Conservation (phyloP, 2,797 vertebrate species). For the Microctenopoma lineatum region DNA sequence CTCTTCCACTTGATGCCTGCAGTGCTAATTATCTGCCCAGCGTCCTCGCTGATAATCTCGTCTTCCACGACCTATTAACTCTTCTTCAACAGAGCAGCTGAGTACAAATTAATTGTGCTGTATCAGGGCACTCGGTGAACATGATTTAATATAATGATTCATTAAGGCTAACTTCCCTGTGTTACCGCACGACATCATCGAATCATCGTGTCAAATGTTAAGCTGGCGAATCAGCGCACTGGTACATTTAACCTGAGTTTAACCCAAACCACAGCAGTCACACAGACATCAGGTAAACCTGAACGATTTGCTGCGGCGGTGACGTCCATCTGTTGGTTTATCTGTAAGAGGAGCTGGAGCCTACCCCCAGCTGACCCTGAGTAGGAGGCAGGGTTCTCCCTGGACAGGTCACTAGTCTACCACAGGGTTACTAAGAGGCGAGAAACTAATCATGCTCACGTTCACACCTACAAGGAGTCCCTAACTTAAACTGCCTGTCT, state of each 20-base stretch:
- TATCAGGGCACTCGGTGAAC: slow-evolving; percentile 34
- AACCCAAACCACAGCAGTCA: slow-evolving; percentile 3
- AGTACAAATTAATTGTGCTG: slow-evolving; percentile 45
- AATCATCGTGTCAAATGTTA: slow-evolving; percentile 15
- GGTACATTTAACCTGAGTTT: slow-evolving; percentile 3
- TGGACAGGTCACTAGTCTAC: too few species aligned
- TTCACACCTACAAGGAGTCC: too few species aligned
- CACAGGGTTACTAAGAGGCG: too few species aligned
- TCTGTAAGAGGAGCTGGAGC: neutral
- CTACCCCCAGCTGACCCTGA: too few species aligned
- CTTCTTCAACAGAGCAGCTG: slow-evolving; percentile 45
- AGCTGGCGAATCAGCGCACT: slow-evolving; percentile 14
- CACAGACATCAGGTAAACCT: slow-evolving; percentile 4
- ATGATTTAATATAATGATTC: slow-evolving; percentile 40
- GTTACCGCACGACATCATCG: slow-evolving; percentile 13
- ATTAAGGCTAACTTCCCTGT: slow-evolving; percentile 24
- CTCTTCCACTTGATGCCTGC: slow-evolving; percentile 1
- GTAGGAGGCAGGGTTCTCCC: too few species aligned
- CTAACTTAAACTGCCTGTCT: neutral
- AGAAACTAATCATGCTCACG: too few species aligned
- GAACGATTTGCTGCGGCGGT: too few species aligned
- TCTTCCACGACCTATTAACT: slow-evolving; percentile 48
- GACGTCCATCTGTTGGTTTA: neutral
- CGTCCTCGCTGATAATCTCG: slow-evolving; percentile 35
- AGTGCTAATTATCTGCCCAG: slow-evolving; percentile 37